phyloP scores from a whole-genome alignment of 1,140 invertebrate species.

The Eumeta japonica region DNA sequence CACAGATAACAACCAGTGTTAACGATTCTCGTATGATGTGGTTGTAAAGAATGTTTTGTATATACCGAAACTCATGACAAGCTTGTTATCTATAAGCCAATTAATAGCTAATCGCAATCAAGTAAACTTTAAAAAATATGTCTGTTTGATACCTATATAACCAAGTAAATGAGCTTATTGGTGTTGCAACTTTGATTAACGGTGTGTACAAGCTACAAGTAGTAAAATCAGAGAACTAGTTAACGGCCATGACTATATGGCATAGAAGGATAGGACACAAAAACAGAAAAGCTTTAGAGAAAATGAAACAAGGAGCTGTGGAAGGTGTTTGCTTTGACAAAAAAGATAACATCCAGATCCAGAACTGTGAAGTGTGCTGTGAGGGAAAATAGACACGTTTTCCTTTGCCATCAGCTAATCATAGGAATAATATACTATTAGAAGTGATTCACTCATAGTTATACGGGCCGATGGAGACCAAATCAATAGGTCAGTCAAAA shows the following conservation, averaged over 20 bases:
- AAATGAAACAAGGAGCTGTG: constrained; percentile 18
- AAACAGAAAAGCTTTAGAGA: constrained; percentile 14
- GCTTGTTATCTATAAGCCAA: constrained; percentile 19
- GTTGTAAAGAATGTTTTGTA: constrained; percentile 15
- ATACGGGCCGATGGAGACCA: constrained; percentile 24
- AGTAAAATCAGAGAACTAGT: constrained; percentile 12
- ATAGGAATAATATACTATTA: constrained; percentile 14
- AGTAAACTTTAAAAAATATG: constrained; percentile 13
- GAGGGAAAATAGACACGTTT: constrained; percentile 25
- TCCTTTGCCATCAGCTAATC: constrained; percentile 16
- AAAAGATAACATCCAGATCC: constrained; percentile 9
- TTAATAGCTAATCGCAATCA: constrained; percentile 21
- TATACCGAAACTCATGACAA: constrained; percentile 20
- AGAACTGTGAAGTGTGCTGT: constrained; percentile 23
- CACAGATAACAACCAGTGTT: constrained; percentile 10
- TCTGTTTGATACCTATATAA: constrained; percentile 20
- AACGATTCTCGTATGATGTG: constrained; percentile 10
- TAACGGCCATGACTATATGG: constrained; percentile 7
- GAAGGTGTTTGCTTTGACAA: constrained; percentile 13
- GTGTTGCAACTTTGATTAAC: too few species aligned
- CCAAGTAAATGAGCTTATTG: constrained; percentile 11
- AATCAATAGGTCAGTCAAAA: constrained; percentile 10
- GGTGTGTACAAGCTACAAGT: constrained; percentile 21
- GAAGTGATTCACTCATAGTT: constrained; percentile 24
- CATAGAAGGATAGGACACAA: constrained; percentile 10